A percentile compares a stretch with the other conserved stretches of the same genome.
Evolutionary conservation across 2,888 invertebrate genomes (phyloP).

Genomic region (Malacosoma neustria): DNA sequence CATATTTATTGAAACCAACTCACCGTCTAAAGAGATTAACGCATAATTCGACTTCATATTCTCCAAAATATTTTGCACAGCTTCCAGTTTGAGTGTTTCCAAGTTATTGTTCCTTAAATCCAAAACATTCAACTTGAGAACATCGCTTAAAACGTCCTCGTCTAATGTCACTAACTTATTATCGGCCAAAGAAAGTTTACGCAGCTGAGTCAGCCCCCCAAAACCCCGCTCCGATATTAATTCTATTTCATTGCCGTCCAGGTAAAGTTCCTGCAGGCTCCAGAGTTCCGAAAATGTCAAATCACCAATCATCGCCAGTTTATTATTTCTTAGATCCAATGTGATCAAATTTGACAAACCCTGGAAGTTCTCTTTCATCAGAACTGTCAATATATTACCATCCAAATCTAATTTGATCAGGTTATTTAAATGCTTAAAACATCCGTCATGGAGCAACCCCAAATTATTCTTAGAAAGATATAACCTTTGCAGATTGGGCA

Average conservation of each 20-base stretch:
- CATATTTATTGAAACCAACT: slow-evolving; percentile 50
- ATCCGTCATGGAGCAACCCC: slow-evolving; percentile 88
- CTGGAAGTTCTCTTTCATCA: slow-evolving; percentile 85
- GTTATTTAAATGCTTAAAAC: slow-evolving; percentile 83
- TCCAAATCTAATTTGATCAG: slow-evolving; percentile 88
- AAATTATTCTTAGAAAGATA: slow-evolving; percentile 90
- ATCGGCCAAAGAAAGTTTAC: slow-evolving; percentile 82
- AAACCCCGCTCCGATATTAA: slow-evolving; percentile 86
- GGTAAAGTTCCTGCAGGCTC: slow-evolving; percentile 80
- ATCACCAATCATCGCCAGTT: slow-evolving; percentile 86
- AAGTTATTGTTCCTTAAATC: slow-evolving; percentile 86
- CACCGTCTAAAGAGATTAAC: slow-evolving; percentile 84
- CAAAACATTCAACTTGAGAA: slow-evolving; percentile 81
- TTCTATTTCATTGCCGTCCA: slow-evolving; percentile 82
- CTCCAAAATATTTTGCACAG: slow-evolving; percentile 81
- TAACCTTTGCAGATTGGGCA: slow-evolving; percentile 83
- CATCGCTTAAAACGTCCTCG: slow-evolving; percentile 81
- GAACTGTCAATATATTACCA: slow-evolving; percentile 81
- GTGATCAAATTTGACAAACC: slow-evolving; percentile 83
- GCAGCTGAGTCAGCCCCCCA: slow-evolving; percentile 82
- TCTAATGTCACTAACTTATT: slow-evolving; percentile 84
- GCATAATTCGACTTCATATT: slow-evolving; percentile 82
- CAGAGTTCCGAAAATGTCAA: slow-evolving; percentile 87
- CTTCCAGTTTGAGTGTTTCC: slow-evolving; percentile 83
- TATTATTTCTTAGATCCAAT: slow-evolving; percentile 84